phyloP scores from a whole-genome alignment of 23 tunicate species.

The Botrylloides violaceus region DNA sequence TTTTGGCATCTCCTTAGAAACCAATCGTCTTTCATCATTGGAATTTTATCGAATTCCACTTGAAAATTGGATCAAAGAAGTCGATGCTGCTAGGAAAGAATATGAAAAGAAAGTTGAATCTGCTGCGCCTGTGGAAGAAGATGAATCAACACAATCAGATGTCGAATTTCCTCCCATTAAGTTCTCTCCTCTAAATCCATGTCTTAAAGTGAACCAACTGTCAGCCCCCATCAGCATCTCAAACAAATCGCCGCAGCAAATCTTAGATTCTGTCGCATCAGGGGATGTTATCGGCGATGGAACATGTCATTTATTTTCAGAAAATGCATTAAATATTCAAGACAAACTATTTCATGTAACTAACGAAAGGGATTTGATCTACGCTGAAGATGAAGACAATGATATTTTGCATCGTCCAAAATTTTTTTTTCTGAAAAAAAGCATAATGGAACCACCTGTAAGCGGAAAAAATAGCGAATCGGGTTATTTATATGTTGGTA shows the following conservation, averaged over 20 bases:
- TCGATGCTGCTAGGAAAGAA: constrained; percentile 65
- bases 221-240: constrained; percentile 6
- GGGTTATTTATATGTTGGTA: constrained; percentile 43
- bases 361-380: constrained; percentile 34
- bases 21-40: constrained; percentile 34
- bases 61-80: constrained; percentile 69
- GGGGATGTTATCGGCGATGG: constrained; percentile 65
- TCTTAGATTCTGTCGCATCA: constrained; percentile 41
- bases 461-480: constrained; percentile 16
- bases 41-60: constrained; percentile 71
- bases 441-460: constrained; percentile 53
- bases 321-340: constrained; percentile 24
- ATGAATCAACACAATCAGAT: constrained; percentile 21
- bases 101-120: constrained; percentile 27
- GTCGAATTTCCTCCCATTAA: constrained; percentile 24
- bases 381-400: constrained; percentile 4
- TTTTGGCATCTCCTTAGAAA: constrained; percentile 55
- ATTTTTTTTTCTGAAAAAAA: constrained; percentile 54
- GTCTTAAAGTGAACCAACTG: constrained; percentile 48
- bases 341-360: constrained; percentile 11
- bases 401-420: constrained; percentile 18
- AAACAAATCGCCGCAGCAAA: constrained; percentile 23
- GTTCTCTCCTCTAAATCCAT: constrained; percentile 34
- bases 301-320: constrained; percentile 34
- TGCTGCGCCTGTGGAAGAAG: constrained; percentile 29